Conservation (phyloP, 2,113 vertebrate species). For the Grammomys surdaster region DNA sequence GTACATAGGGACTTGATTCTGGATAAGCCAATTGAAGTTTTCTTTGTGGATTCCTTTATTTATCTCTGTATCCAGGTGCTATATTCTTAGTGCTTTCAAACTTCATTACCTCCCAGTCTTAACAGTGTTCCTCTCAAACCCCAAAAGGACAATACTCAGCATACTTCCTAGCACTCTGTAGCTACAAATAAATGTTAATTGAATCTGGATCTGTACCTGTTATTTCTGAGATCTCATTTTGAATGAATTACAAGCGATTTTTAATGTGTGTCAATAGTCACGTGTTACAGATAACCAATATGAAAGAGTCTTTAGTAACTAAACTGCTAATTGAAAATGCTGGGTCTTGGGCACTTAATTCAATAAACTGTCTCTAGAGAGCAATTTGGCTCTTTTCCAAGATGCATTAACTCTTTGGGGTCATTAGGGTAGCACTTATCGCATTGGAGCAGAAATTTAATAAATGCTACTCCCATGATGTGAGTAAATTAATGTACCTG, state of each 20-base stretch:
- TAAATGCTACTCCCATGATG: constrained; percentile 66
- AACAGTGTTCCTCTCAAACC: background rate
- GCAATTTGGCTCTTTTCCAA: constrained; percentile 77
- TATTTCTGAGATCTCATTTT: constrained; percentile 51
- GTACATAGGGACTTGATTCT: background rate
- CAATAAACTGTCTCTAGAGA: constrained; percentile 75
- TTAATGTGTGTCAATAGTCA: constrained; percentile 37
- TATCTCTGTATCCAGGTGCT: background rate
- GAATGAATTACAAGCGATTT: constrained; percentile 56
- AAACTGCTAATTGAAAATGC: constrained; percentile 78
- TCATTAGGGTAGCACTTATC: constrained; percentile 73
- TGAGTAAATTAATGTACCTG: constrained; percentile 68
- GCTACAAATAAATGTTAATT: constrained; percentile 22
- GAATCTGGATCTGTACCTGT: constrained; percentile 1
- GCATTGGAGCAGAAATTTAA: constrained; percentile 78
- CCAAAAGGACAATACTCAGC: background rate
- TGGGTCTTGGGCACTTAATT: constrained; percentile 69
- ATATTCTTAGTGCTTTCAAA: background rate
- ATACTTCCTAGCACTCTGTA: background rate
- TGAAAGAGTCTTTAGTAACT: constrained; percentile 63
- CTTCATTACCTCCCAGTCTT: background rate
- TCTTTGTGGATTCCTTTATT: background rate
- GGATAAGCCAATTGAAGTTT: background rate
- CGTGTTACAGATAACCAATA: constrained; percentile 63
- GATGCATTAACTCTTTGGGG: constrained; percentile 82